Conservation (phyloP, 1,140 invertebrate species). For the Venustaconcha ellipsiformis region DNA sequence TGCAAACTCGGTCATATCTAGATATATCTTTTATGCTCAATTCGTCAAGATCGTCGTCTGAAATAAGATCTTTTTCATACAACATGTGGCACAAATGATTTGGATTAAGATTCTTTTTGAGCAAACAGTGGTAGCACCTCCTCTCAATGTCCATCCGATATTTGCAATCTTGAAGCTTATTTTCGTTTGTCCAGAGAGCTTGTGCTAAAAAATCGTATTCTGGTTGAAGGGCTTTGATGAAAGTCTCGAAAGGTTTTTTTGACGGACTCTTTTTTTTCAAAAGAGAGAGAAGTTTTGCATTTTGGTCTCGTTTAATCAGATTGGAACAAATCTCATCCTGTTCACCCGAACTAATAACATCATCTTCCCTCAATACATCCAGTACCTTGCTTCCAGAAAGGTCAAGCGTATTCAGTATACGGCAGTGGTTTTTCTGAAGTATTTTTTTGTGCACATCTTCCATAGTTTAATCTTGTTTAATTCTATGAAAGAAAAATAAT, state of each 20-base stretch:
- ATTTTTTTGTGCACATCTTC: background rate
- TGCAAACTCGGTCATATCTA: background rate
- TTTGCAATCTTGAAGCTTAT: background rate
- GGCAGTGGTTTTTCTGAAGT: conserved; percentile 2
- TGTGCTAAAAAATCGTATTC: conserved; percentile 10
- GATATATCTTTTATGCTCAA: background rate
- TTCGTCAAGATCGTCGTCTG: conserved; percentile 14
- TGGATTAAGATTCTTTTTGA: conserved; percentile 8
- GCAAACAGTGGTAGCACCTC: conserved; percentile 2
- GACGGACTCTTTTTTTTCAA: conserved; percentile 3
- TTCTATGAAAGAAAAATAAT: no score
- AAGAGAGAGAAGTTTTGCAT: conserved; percentile 6
- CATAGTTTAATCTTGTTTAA: background rate
- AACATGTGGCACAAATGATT: conserved; percentile 6
- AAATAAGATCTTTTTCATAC: conserved; percentile 10
- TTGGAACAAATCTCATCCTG: conserved; percentile 6
- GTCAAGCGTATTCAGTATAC: conserved; percentile 4
- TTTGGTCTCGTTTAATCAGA: conserved; percentile 14
- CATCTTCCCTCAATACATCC: conserved; percentile 11
- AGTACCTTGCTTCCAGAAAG: conserved; percentile 2
- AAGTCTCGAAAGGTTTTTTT: background rate
- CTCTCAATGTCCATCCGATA: background rate
- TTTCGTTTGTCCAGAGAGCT: conserved; percentile 1
- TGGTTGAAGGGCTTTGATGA: conserved; percentile 4
- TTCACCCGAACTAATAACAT: conserved; percentile 17